phyloP scores from a whole-genome alignment of 2,113 vertebrate species.

The Nyctereutes procyonoides region DNA sequence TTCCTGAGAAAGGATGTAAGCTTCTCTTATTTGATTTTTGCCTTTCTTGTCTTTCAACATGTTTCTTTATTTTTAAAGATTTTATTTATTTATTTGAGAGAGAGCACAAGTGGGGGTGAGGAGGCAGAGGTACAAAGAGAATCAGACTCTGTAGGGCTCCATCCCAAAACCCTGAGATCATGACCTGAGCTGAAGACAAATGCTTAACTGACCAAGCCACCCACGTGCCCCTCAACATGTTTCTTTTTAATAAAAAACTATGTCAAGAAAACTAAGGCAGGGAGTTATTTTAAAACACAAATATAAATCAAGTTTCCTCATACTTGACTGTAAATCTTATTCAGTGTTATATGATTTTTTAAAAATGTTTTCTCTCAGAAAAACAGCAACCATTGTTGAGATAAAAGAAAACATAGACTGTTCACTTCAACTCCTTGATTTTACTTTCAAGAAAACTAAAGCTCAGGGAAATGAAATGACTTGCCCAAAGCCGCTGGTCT shows the following conservation, averaged over 20 bases:
- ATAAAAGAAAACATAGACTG: not conserved
- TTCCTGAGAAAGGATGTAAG: not conserved
- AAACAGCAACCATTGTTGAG: not conserved
- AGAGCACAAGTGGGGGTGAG: not conserved
- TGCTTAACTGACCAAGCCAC: not conserved
- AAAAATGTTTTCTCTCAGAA: not conserved
- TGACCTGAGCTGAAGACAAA: not conserved
- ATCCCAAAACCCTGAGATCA: not conserved
- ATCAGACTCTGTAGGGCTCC: not conserved
- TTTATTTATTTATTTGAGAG: not conserved
- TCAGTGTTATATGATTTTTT: not conserved
- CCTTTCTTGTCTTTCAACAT: not conserved
- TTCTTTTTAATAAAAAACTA: not conserved
- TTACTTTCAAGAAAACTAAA: not conserved
- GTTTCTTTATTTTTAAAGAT: not conserved
- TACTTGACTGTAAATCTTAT: not conserved
- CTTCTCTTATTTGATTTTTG: not conserved
- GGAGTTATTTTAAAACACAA: not conserved
- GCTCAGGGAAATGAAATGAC: not conserved
- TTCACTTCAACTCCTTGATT: not conserved
- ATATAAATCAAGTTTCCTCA: not conserved
- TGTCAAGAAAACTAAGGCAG: not conserved
- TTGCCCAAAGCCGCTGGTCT: not conserved
- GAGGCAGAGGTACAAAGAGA: not conserved
- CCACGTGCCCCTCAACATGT: not conserved